A percentile compares a stretch with the other conserved stretches of the same genome.
phyloP scores from a whole-genome alignment of 2,797 vertebrate species.

The Artibeus lituratus region DNA sequence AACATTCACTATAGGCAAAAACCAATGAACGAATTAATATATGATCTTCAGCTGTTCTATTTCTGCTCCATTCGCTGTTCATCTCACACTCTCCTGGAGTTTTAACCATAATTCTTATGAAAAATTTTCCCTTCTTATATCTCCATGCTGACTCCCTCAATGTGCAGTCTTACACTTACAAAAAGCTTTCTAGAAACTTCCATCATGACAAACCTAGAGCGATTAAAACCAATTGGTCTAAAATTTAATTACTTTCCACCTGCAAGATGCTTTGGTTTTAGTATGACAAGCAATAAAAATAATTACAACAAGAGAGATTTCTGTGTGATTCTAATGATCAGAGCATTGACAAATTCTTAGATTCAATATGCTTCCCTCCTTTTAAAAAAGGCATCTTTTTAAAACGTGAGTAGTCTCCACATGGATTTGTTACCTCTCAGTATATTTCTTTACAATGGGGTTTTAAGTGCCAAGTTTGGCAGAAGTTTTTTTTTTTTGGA shows the following conservation, averaged over 20 bases:
- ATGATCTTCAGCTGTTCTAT: background rate
- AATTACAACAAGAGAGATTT: background rate
- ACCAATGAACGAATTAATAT: background rate
- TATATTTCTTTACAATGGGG: background rate
- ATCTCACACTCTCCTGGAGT: background rate
- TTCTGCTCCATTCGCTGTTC: background rate
- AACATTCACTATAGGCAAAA: background rate
- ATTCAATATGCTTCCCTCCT: background rate
- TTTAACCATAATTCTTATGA: background rate
- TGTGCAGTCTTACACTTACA: background rate
- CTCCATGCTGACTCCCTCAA: background rate
- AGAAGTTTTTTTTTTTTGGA: background rate
- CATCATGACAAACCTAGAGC: background rate
- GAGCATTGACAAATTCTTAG: background rate
- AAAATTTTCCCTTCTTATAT: background rate
- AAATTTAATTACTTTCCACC: background rate
- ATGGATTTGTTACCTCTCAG: background rate
- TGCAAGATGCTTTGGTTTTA: conserved; percentile 3
- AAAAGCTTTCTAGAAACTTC: background rate
- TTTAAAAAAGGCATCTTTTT: background rate
- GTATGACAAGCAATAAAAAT: background rate
- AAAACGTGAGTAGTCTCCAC: background rate
- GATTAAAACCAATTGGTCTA: background rate
- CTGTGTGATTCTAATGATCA: background rate
- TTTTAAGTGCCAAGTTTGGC: background rate